A percentile compares a stretch with the other conserved stretches of the same genome.
These are phyloP conservation scores for Pogoniulus pusillus DNA, from an alignment of 2,797 vertebrate genomes.

Conservation along the genomic window DNA sequence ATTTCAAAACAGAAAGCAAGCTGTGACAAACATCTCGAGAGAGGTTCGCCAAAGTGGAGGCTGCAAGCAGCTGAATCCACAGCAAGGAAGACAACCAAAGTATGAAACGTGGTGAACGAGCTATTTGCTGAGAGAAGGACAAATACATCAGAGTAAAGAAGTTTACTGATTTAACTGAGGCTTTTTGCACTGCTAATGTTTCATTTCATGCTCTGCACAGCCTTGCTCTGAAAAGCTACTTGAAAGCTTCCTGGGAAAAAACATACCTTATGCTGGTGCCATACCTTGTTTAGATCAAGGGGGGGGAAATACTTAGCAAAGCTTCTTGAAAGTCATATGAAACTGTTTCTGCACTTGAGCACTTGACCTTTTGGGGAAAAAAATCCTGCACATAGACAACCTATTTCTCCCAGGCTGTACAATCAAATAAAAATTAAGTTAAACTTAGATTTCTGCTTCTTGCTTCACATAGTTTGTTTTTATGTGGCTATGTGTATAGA, in stretches of 20 bases:
- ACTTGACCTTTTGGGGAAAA: conserved; percentile 38
- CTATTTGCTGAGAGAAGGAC: background rate
- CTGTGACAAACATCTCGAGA: background rate
- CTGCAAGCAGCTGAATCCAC: background rate
- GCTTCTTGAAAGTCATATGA: conserved; percentile 11
- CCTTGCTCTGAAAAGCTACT: conserved; percentile 1
- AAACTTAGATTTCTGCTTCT: background rate
- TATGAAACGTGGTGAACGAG: background rate
- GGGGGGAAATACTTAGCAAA: conserved; percentile 12
- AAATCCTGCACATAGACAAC: background rate
- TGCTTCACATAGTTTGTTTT: background rate
- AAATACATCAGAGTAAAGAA: background rate
- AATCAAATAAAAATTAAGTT: background rate
- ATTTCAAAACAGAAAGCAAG: background rate
- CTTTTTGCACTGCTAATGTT: conserved; percentile 15
- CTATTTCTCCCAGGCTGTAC: background rate
- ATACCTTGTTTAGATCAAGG: conserved; percentile 51
- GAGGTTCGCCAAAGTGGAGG: accelerated
- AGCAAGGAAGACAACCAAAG: background rate
- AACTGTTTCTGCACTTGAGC: conserved; percentile 8
- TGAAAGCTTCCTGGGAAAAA: conserved; percentile 33
- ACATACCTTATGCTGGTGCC: conserved; percentile 22
- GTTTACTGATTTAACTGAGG: background rate
- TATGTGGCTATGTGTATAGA: background rate
- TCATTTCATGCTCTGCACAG: background rate